These are phyloP conservation scores for Sabellastarte sp. DNA, from an alignment of 2,888 invertebrate genomes.

Conservation along the genomic window DNA sequence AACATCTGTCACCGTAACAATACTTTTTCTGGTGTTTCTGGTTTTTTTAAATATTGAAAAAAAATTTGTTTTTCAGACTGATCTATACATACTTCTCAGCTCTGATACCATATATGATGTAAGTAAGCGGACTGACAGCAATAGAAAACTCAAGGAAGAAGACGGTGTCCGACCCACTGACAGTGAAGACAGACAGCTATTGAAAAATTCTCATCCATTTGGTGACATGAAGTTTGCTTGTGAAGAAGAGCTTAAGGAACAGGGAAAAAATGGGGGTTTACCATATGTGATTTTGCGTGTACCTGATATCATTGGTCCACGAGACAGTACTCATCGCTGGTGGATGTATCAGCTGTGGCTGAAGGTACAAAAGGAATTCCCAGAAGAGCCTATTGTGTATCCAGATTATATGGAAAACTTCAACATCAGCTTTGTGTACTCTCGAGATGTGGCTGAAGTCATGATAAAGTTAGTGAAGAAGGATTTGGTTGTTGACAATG, in stretches of 20 bases:
- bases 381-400: conserved; percentile 43
- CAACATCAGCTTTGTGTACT: conserved; percentile 59
- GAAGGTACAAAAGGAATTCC: conserved; percentile 36
- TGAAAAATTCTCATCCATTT: too few species aligned
- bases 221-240: too few species aligned
- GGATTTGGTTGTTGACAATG: conserved; percentile 38
- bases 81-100: conserved; percentile 60
- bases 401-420: conserved; percentile 45
- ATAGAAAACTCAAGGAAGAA: too few species aligned
- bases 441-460: conserved; percentile 57
- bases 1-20: too few species aligned
- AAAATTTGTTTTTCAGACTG: too few species aligned
- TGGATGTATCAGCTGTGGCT: conserved; percentile 62
- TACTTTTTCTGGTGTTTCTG: too few species aligned
- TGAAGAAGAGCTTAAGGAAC: too few species aligned
- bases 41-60: too few species aligned
- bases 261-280: conserved; percentile 39
- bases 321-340: conserved; percentile 61
- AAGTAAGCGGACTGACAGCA: too few species aligned
- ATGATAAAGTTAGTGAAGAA: conserved; percentile 45
- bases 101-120: conserved; percentile 63
- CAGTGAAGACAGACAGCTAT: too few species aligned
- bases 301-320: conserved; percentile 61
- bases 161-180: too few species aligned
- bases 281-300: conserved; percentile 59